Percentiles rank a stretch among this genome's conserved stretches.
Conservation (phyloP, 2,797 vertebrate species). For the Premnoplex brunnescens region DNA sequence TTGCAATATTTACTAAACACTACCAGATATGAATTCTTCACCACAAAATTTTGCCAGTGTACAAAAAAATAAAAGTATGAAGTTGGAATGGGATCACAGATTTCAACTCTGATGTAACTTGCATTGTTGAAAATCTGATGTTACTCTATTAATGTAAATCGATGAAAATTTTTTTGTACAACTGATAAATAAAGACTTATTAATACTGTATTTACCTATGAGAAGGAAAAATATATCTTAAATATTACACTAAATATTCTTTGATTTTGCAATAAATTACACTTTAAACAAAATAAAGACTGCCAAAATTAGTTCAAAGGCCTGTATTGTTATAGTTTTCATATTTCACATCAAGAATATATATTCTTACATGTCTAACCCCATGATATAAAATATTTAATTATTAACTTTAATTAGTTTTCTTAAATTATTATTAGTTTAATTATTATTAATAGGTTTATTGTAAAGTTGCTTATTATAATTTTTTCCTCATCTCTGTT, state of each 20-base stretch:
- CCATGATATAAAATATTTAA: background rate
- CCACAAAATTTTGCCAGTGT: background rate
- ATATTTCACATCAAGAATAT: background rate
- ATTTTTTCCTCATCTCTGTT: background rate
- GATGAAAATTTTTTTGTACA: background rate
- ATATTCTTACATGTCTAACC: background rate
- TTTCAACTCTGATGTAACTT: background rate
- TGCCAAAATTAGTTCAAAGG: background rate
- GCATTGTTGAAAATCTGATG: background rate
- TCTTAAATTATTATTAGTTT: background rate
- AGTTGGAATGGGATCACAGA: background rate
- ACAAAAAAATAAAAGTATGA: background rate
- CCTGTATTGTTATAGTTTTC: background rate
- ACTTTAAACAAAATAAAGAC: background rate
- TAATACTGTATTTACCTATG: background rate
- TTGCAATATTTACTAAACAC: background rate
- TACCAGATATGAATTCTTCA: background rate
- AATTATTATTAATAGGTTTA: background rate
- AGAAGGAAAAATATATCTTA: background rate
- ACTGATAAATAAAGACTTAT: background rate
- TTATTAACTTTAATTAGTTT: background rate
- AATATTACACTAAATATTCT: background rate
- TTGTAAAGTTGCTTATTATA: background rate
- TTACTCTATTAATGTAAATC: background rate
- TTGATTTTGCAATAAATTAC: background rate